Evolutionary conservation across 2,888 invertebrate species (phyloP).

Genomic region (Polyploca ridens): DNA sequence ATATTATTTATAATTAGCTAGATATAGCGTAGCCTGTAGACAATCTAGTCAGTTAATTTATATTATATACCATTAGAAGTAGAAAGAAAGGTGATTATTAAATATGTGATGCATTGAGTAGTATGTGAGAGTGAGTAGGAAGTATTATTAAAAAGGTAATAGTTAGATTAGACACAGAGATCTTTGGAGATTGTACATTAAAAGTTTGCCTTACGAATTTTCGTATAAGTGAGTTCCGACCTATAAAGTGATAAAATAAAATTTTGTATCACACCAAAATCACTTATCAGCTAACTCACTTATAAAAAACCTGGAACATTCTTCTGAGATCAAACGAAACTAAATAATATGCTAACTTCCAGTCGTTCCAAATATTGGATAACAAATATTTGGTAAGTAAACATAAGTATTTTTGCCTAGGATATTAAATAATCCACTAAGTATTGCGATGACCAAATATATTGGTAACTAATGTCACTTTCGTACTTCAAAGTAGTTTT

Average conservation of each 20-base stretch:
- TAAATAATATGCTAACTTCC: constrained; percentile 2
- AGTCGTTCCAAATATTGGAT: constrained; percentile 12
- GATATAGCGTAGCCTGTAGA: constrained; percentile 39
- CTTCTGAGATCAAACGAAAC: neutral
- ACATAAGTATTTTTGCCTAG: constrained; percentile 11
- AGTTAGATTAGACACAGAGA: constrained; percentile 39
- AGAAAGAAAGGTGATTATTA: constrained; percentile 66
- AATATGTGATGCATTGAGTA: constrained; percentile 66
- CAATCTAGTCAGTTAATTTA: constrained; percentile 43
- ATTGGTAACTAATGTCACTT: constrained; percentile 32
- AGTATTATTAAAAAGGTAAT: constrained; percentile 35
- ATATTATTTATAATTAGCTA: constrained; percentile 21
- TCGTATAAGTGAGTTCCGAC: constrained; percentile 14
- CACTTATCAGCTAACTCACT: constrained; percentile 25
- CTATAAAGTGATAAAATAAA: neutral
- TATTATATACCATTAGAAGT: constrained; percentile 57
- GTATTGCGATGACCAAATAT: constrained; percentile 14
- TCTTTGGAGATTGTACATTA: constrained; percentile 9
- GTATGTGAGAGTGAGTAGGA: constrained; percentile 58
- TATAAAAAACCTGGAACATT: constrained; percentile 26
- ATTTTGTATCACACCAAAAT: neutral
- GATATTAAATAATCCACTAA: constrained; percentile 11
- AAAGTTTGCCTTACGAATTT: constrained; percentile 54
- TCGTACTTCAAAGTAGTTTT: constrained; percentile 33
- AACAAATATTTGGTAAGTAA: constrained; percentile 12